Evolutionary conservation across 2,797 vertebrate species (phyloP).

Genomic region (Poeciliopsis paucimaculata): DNA sequence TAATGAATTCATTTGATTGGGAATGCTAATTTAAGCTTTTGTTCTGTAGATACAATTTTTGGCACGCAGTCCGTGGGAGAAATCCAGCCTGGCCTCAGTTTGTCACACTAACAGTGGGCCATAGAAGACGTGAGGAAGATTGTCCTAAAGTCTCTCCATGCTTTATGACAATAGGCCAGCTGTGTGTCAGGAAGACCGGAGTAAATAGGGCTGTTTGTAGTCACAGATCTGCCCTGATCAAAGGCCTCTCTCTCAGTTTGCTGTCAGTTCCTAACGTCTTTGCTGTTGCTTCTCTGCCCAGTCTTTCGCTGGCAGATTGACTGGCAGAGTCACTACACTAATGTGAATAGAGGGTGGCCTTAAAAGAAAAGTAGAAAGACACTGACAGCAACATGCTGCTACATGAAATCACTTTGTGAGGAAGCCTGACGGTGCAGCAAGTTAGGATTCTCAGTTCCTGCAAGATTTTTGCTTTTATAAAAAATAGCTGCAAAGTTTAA

Average conservation of each 20-base stretch:
- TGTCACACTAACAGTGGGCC: conserved; percentile 56
- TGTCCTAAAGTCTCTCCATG: conserved; percentile 46
- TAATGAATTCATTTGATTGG: conserved; percentile 56
- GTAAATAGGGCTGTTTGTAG: conserved; percentile 69
- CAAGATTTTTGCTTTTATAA: conserved; percentile 24
- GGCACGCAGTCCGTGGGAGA: conserved; percentile 61
- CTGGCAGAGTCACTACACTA: conserved; percentile 31
- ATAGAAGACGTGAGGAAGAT: conserved; percentile 54
- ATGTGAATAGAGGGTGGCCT: conserved; percentile 30
- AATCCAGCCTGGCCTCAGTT: conserved; percentile 48
- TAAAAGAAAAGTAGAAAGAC: conserved; percentile 39
- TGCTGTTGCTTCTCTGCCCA: conserved; percentile 39
- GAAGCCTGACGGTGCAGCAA: conserved; percentile 24
- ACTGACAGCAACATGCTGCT: conserved; percentile 34
- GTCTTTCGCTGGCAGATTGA: conserved; percentile 34
- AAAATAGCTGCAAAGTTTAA: conserved; percentile 32
- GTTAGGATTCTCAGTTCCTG: conserved; percentile 25
- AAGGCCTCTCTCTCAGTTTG: conserved; percentile 63
- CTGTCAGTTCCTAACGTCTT: conserved; percentile 47
- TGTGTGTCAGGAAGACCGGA: conserved; percentile 58
- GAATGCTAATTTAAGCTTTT: conserved; percentile 59
- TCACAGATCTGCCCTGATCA: conserved; percentile 67
- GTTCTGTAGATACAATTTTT: conserved; percentile 47
- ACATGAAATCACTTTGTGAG: conserved; percentile 31
- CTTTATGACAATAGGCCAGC: conserved; percentile 56